Conservation (phyloP, 2,888 invertebrate genomes). For the Euzophera pinguis region DNA sequence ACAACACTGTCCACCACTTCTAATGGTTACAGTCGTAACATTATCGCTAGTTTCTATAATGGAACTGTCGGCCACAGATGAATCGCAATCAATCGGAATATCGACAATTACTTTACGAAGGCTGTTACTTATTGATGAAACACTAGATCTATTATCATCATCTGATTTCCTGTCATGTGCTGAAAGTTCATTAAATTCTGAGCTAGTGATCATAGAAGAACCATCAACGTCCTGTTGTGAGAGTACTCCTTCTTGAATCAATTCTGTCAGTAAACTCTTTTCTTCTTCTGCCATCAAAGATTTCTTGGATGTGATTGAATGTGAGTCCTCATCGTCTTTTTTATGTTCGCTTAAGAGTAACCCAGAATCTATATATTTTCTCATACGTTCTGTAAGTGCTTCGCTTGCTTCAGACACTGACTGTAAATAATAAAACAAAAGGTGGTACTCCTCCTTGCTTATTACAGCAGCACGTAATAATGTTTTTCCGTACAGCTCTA, state of each 20-base stretch:
- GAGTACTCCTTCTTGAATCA: conserved; percentile 69
- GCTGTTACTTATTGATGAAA: conserved; percentile 49
- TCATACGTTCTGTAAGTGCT: conserved; percentile 69
- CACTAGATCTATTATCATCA: conserved; percentile 54
- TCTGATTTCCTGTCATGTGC: conserved; percentile 50
- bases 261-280: conserved; percentile 65
- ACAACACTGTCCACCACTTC: conserved; percentile 64
- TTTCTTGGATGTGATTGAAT: conserved; percentile 36
- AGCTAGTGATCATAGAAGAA: conserved; percentile 56
- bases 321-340: conserved; percentile 35
- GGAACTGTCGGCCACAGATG: conserved; percentile 55
- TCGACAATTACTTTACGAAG: conserved; percentile 65
- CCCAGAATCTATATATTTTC: conserved; percentile 74
- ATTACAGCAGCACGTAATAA: conserved; percentile 73
- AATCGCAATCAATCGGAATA: conserved; percentile 61
- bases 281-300: conserved; percentile 45
- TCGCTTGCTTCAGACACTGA: conserved; percentile 73
- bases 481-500: conserved; percentile 82
- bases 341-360: conserved; percentile 51
- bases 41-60: conserved; percentile 59
- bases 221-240: conserved; percentile 68
- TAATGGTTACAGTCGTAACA: conserved; percentile 62
- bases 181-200: conserved; percentile 52
- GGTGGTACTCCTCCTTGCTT: conserved; percentile 73
- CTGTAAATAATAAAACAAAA: conserved; percentile 75